These are phyloP conservation scores for Verasper variegatus DNA, from an alignment of 2,113 vertebrate species.

Conservation along the genomic window DNA sequence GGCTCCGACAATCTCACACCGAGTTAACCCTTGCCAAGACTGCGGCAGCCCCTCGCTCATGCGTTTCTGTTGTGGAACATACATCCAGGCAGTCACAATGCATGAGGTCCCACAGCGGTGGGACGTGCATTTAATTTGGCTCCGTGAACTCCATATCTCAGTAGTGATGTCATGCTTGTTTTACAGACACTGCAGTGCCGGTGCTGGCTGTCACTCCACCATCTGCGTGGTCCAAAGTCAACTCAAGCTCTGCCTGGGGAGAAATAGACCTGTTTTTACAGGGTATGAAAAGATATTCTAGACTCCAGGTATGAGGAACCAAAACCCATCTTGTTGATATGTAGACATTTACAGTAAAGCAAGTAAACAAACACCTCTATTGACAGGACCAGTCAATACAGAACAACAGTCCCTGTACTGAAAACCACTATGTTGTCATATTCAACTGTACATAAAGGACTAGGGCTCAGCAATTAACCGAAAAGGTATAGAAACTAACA, in stretches of 20 bases:
- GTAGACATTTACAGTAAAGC: too few species aligned
- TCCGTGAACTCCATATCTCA: slow-evolving; percentile 16
- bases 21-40: slow-evolving; percentile 51
- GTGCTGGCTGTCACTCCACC: slow-evolving; percentile 37
- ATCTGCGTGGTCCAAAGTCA: slow-evolving; percentile 21
- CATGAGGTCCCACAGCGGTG: slow-evolving; percentile 55
- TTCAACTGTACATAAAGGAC: too few species aligned
- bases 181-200: slow-evolving; percentile 28
- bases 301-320: background rate
- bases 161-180: slow-evolving; percentile 66
- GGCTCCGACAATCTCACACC: slow-evolving; percentile 43
- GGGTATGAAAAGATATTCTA: slow-evolving; percentile 10
- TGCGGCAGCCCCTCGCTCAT: background rate
- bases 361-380: too few species aligned
- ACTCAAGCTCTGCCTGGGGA: slow-evolving; percentile 5
- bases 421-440: too few species aligned
- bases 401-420: too few species aligned
- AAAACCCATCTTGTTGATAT: background rate
- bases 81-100: background rate
- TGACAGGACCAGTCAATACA: too few species aligned
- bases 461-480: too few species aligned
- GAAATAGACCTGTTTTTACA: slow-evolving; percentile 18
- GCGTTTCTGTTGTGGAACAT: background rate
- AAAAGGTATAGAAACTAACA: too few species aligned
- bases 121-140: slow-evolving; percentile 62